Evolutionary conservation across 2,888 invertebrate species (phyloP).

Genomic region (Leucophenga maculata): DNA sequence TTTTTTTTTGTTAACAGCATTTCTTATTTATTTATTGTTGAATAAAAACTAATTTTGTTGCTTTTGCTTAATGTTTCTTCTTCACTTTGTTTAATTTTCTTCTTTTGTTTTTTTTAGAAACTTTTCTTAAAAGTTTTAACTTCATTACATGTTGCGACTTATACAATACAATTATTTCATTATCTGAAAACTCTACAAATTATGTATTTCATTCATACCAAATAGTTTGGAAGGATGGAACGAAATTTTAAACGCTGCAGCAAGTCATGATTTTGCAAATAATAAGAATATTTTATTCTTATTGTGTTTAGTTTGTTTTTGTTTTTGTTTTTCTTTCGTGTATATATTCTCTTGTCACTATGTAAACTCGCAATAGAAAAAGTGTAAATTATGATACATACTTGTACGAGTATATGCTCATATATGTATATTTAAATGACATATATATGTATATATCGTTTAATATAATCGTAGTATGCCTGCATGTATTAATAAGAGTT

Average conservation of each 20-base stretch:
- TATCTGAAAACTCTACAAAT: neutral
- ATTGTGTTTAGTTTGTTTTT: constrained; percentile 31
- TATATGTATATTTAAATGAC: constrained; percentile 21
- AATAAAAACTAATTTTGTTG: constrained; percentile 10
- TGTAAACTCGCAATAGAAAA: constrained; percentile 62
- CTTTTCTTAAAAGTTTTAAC: constrained; percentile 37
- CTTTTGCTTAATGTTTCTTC: constrained; percentile 23
- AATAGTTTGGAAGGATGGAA: constrained; percentile 12
- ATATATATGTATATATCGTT: neutral
- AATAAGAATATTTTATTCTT: constrained; percentile 30
- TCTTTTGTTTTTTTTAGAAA: constrained; percentile 23
- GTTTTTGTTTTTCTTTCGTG: neutral
- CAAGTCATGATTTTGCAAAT: constrained; percentile 25
- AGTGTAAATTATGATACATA: constrained; percentile 62
- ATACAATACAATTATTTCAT: neutral
- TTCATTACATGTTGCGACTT: constrained; percentile 1
- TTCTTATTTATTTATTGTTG: neutral
- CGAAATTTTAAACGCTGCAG: constrained; percentile 30
- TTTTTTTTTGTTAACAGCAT: constrained; percentile 14
- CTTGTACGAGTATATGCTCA: constrained; percentile 51
- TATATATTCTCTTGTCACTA: constrained; percentile 44
- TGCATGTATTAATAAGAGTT: too few relatives aligned
- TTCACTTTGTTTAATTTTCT: constrained; percentile 33
- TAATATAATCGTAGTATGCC: too few relatives aligned
- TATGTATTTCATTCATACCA: constrained; percentile 30